Base-by-base conservation (phyloP, 64 coral and sea anemone species). In the Orbicella faveolata region DNA sequence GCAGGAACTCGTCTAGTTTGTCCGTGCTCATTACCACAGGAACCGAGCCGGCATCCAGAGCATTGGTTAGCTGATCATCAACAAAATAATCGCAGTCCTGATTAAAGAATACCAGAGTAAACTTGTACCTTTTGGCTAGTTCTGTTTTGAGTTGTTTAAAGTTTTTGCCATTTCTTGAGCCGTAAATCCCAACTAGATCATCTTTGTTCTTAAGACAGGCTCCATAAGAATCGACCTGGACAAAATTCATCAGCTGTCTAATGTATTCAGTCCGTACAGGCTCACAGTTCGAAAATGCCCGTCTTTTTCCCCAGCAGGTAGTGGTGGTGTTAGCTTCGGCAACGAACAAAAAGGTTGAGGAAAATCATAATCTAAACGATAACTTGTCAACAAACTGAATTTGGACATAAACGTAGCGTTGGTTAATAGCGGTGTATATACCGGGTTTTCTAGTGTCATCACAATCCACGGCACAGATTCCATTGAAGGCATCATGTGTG, bases 71-170 rank as follows among this genome's bases (percentile, higher is more conserved):
- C 41, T 85, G 80, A 81, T 92, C 90, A 53, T 92, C 90, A 12
- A 92, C 83, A 52, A 92, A 87, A 66, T 86, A 92, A 52, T 86
- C 81, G 14, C 90, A 92, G 37, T 92, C 90, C 44, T 92, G 83
- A 70, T 92, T 90, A 35, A 55, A 54, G 21, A 83, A 90, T 30
- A 81, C 79, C 53, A 90, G 39, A 30, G 78, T 73, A 81, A 90
- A 90, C 37, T 90, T 83, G 36, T 92, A 86, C 21, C 17, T 26
- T 63, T 48, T 61, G 8, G 53, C 52, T 64, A 78, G 25, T 36
- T 86, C 37, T 4, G 26, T 57, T 52, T 92, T 92, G 20, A 20
- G 7, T 13, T 86, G 13, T 67, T 92, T 92, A 30, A 86, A 92
- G n/a, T 75, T 35, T 36, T 34, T 30, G 8, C 34, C 26, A 17